Percentiles rank a stretch among this genome's conserved stretches.
phyloP scores from a whole-genome alignment of 2,888 invertebrate genomes.

The Drosophila pseudotalamancana region DNA sequence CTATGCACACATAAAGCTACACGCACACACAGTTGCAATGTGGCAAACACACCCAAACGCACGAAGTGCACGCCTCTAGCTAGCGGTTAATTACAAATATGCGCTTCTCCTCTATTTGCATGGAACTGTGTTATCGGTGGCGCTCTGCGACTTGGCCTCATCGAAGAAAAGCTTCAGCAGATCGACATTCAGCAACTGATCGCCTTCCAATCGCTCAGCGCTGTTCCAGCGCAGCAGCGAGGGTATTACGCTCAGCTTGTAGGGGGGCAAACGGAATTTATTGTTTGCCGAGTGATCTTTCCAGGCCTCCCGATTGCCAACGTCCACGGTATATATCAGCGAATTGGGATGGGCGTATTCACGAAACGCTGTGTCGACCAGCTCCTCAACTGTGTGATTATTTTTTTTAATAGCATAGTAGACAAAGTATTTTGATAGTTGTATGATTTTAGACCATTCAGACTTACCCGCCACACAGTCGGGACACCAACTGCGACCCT shows the following conservation, averaged over 20 bases:
- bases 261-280: conserved; percentile 89
- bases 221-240: conserved; percentile 85
- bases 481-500: conserved; percentile 93
- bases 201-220: conserved; percentile 90
- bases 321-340: conserved; percentile 89
- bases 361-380: conserved; percentile 87
- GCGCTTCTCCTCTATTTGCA: conserved; percentile 23
- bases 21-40: background rate
- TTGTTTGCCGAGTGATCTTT: conserved; percentile 88
- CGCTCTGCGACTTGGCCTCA: conserved; percentile 82
- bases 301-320: conserved; percentile 90
- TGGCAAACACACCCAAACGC: background rate
- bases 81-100: conserved; percentile 4
- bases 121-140: conserved; percentile 10
- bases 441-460: too few relatives aligned
- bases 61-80: background rate
- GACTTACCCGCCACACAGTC: conserved; percentile 92
- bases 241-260: conserved; percentile 90
- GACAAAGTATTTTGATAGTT: too few relatives aligned
- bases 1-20: background rate
- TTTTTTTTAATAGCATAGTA: background rate
- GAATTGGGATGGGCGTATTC: conserved; percentile 85
- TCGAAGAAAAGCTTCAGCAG: conserved; percentile 90
- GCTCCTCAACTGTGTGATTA: conserved; percentile 84
- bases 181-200: conserved; percentile 88